Conservation (phyloP, 2,113 vertebrate species). For the Ochotona princeps region DNA sequence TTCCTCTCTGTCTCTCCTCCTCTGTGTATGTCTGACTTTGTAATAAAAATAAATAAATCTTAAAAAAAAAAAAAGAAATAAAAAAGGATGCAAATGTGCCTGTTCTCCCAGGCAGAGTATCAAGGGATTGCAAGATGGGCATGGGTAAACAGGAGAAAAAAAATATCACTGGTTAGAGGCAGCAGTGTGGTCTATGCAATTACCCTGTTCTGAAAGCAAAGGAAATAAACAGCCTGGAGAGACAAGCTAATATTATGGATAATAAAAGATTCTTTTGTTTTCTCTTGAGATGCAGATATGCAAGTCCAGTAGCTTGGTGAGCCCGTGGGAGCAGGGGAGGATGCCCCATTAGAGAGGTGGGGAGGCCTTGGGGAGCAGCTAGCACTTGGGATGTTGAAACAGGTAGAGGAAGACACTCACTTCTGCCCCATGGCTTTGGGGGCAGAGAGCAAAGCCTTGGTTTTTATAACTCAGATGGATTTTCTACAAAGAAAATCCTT, state of each 20-base stretch:
- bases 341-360: rapidly evolving
- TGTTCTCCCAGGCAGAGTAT: neutral
- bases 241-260: neutral
- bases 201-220: neutral
- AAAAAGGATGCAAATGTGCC: neutral
- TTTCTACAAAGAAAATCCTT: neutral
- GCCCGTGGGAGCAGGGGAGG: neutral
- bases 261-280: neutral
- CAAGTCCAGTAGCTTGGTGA: neutral
- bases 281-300: neutral
- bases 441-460: neutral
- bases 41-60: no score
- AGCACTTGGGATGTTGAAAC: neutral
- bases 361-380: no score
- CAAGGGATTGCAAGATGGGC: neutral
- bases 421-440: no score
- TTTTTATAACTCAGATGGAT: neutral
- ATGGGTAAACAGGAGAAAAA: neutral
- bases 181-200: neutral
- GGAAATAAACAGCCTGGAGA: neutral
- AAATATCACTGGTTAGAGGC: neutral
- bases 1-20: no score
- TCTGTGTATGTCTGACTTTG: no score
- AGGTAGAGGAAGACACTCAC: no score
- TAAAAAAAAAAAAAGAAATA: no score